Base-by-base conservation (phyloP, 2,888 invertebrate genomes). In the Apodemia hepburni region DNA sequence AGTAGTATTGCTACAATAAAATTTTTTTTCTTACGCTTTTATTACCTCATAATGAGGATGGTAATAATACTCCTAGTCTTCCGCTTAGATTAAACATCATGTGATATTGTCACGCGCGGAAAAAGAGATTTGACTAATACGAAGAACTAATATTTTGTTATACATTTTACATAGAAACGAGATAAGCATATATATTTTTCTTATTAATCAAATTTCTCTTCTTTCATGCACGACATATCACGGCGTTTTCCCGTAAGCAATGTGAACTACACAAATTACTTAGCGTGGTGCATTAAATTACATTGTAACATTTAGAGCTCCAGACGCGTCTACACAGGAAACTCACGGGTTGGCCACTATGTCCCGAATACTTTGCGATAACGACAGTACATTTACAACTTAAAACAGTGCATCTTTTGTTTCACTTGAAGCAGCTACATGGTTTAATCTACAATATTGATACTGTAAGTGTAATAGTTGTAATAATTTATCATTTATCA, bases 361-460 rank as follows among this genome's bases (percentile, higher is more conserved):
- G 15, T 54, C 27, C 54, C 27, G 27, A 54, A 54, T 54, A 54
- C 27, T 27, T 54, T 54, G 54, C 54, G 54, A 27, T 15, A 54
- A 12, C 27, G 12, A 54, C n/a, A 45, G 45, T 57, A 57, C 57
- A 57, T 57, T 57, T 57, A 29, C n/a, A 57, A 29, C 15, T 57
- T 57, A 57, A 57, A 57, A 57, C 57, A 57, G 57, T 57, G 57
- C 57, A 57, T 57, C 57, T 57, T 57, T 57, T 27, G 57, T 57
- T 57, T 57, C 57, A 57, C 54, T 57, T 57, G 54, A 57, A 57
- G 54, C 54, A 57, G 54, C 29, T 57, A 57, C 54, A 57, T 29
- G 54, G 54, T 57, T 57, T 29, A 57, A 57, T 57, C 54, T 57
- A 57, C 54, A 57, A 57, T 57, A 57, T 57, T 57, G 54, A 57